Evolutionary conservation across 2,797 vertebrate genomes (phyloP), one percentile per base, ranked within the genome.

Genomic region (Taeniopygia guttata): DNA sequence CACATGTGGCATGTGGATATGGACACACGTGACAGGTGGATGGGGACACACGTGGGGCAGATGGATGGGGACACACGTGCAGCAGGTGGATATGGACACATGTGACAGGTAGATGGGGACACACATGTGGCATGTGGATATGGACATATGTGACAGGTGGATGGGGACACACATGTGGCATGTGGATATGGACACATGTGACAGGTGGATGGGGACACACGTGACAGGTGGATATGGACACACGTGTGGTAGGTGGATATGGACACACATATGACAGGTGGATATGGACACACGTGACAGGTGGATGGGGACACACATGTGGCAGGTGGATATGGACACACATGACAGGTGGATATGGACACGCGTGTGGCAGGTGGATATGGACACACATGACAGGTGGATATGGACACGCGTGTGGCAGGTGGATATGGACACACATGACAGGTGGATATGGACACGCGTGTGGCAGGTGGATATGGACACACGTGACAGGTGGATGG

Each of bases 91-190:
- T 13, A 3, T 2, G 12, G 7, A 30, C 51, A 67, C 42, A 2
- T 1, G 1, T 13, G 11, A n/a, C n/a, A n/a, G 4, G 27, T 16
- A 12, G 16, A 7, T 54, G 2, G 0, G 27, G 6, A n/a, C 17
- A 55, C 7, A 5, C 1, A 0, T 11, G 32, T 9, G 18, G 5
- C 38, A 36, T 2, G 26, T 36, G 12, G 29, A 54, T 20, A 3
- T 2, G 12, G 7, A 30, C 51, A 51, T 9, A 9, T n/a, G n/a
- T 2, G 59, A 18, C 38, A 52, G 32, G 32, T 17, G 27, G 34
- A 3, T 38, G 16, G 16, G 42, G 42, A 42, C 42, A 16, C 13
- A 16, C 15, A 11, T 42, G 42, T 42, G 46, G 13, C 46, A 46
- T 21, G 46, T 23, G 46, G 46, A 5, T 1, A 2, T 14, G 36